Evolutionary conservation across 2,113 vertebrate species (phyloP).

Genomic region (Melanocharis versteri): DNA sequence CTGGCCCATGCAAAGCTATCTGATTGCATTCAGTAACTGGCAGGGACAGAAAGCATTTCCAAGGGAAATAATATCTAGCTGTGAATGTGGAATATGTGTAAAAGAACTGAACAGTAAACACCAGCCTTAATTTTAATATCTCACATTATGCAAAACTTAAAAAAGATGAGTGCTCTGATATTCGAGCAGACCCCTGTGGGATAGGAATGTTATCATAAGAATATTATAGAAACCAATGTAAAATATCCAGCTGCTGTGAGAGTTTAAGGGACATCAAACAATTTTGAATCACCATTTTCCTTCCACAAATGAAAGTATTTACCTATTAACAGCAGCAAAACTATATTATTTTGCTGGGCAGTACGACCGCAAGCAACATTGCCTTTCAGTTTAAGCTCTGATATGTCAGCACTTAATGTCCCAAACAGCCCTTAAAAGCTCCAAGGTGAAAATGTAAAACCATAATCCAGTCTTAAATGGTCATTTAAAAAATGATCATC

Average conservation of each 20-base stretch:
- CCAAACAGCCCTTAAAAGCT: conserved; percentile 73
- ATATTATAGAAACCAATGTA: conserved; percentile 58
- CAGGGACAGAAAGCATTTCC: conserved; percentile 74
- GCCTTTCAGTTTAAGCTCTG: conserved; percentile 64
- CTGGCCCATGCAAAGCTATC: conserved; percentile 69
- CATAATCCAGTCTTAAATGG: conserved; percentile 61
- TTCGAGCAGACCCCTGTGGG: conserved; percentile 39
- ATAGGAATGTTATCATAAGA: conserved; percentile 52
- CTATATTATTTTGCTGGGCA: conserved; percentile 43
- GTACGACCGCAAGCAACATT: conserved; percentile 45
- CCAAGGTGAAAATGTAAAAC: conserved; percentile 75
- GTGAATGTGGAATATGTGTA: conserved; percentile 67
- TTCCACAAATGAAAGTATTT: conserved; percentile 71
- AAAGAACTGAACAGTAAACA: conserved; percentile 73
- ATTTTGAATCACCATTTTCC: conserved; percentile 67
- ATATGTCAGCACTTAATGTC: conserved; percentile 66
- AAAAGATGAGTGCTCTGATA: conserved; percentile 63
- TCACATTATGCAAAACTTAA: conserved; percentile 71
- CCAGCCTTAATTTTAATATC: conserved; percentile 74
- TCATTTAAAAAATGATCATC: conserved; percentile 73
- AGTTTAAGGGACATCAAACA: conserved; percentile 34
- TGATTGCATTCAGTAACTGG: conserved; percentile 73
- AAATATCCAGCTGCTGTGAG: conserved; percentile 63
- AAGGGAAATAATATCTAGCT: conserved; percentile 75
- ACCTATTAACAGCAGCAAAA: conserved; percentile 66